Base-by-base conservation (phyloP, 2,797 vertebrate species). In the Myotis myotis region DNA sequence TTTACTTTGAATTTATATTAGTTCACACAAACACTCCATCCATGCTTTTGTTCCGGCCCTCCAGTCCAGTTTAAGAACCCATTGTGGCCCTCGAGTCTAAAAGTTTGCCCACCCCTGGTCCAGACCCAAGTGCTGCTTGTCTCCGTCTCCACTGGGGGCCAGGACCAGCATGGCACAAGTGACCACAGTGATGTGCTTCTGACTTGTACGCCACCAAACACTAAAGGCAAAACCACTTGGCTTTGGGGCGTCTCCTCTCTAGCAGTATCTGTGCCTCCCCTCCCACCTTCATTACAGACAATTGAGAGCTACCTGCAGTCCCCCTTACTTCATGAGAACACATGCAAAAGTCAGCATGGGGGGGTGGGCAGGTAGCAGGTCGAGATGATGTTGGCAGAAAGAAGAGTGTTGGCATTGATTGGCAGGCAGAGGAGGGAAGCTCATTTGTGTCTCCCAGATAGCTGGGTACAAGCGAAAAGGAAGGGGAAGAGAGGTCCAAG, bases 51-150 rank as follows among this genome's bases (percentile, higher is more conserved):
- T 36, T 36, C 36, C 36, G 36, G 36, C 36, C 36, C 36, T 36
- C 36, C 36, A 36, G 36, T 2, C 36, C 36, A 36, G 36, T 36
- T 36, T 36, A 3, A 36, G 36, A 36, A 36, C 36, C 36, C 36
- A 36, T 36, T 36, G 36, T 36, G 36, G 36, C 36, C 36, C 36
- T 36, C 36, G 36, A 36, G 36, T 36, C 36, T 36, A 36, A 36
- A 36, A 36, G 36, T 36, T 36, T 36, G 36, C 36, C 36, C 36
- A 36, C 36, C 36, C 36, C 36, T 36, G 36, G 36, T 3, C 28
- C 28, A 16, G 8, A 9, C n/a, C 2, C 0, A 0, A 1, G 20
- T 3, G 6, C 51, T 3, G 28, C n/a, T 25, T 10, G 30, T 28
- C n/a, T 30, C 51, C 0, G 33, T 36, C 68, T 13, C n/a, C 33